Conservation (phyloP, 2,888 invertebrate species). For the Xanthia togata region DNA sequence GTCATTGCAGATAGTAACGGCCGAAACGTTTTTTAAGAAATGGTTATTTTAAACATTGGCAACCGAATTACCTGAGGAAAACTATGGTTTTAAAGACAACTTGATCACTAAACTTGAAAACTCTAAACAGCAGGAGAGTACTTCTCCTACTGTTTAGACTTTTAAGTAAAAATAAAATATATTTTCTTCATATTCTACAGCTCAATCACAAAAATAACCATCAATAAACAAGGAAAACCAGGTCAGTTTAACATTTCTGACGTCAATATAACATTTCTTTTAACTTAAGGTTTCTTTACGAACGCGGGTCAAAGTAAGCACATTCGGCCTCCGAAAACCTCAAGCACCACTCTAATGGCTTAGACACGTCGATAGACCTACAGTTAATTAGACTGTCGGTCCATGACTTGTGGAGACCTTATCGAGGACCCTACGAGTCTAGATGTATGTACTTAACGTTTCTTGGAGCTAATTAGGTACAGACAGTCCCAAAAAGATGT, state of each 20-base stretch:
- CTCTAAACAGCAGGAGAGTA: not conserved
- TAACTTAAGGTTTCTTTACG: constrained; percentile 11
- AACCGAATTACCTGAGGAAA: not conserved
- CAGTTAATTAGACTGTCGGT: constrained; percentile 57
- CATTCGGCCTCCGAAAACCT: constrained; percentile 40
- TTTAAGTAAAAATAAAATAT: not conserved
- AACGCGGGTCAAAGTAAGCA: constrained; percentile 45
- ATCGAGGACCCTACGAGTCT: constrained; percentile 38
- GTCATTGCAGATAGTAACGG: no score
- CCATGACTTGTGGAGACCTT: constrained; percentile 42
- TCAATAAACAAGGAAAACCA: constrained; percentile 1
- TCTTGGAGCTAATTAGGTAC: constrained; percentile 5
- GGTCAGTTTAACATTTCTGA: not conserved
- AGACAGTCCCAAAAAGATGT: no score
- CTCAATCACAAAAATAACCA: not conserved
- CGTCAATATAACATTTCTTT: not conserved
- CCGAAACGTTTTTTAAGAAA: no score
- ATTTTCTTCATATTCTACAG: no score
- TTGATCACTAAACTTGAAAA: not conserved
- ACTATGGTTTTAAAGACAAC: not conserved
- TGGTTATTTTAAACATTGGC: not conserved
- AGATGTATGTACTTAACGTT: constrained; percentile 21
- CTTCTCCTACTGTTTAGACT: no score
- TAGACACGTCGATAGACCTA: constrained; percentile 44
- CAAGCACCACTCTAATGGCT: constrained; percentile 36